Percentiles rank a stretch among this genome's conserved stretches.
These are phyloP conservation scores for Germaria angustata DNA, from an alignment of 2,888 invertebrate genomes.

Conservation along the genomic window DNA sequence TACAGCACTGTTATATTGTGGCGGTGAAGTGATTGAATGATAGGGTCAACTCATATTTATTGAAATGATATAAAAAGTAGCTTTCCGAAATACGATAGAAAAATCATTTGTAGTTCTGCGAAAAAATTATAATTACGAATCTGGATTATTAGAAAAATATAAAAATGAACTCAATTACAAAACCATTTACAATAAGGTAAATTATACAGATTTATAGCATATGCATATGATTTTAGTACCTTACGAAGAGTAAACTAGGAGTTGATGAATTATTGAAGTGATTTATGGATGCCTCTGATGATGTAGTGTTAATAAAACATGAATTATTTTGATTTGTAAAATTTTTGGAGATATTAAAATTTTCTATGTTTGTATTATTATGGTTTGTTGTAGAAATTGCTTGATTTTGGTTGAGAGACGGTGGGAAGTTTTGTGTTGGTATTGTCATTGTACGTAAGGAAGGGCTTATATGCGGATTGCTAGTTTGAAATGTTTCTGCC, in stretches of 20 bases:
- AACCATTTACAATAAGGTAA: not conserved
- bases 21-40: too few relatives aligned
- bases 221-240: conserved; percentile 73
- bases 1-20: too few relatives aligned
- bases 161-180: not conserved
- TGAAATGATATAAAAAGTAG: conserved; percentile 79
- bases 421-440: conserved; percentile 70
- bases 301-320: conserved; percentile 61
- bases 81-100: conserved; percentile 76
- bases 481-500: conserved; percentile 53
- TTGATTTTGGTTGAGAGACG: conserved; percentile 68
- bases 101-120: conserved; percentile 78
- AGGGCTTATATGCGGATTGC: conserved; percentile 16
- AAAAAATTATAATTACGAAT: conserved; percentile 64
- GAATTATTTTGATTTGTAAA: conserved; percentile 67
- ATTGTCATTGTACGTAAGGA: conserved; percentile 66
- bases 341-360: conserved; percentile 56
- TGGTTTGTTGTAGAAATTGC: conserved; percentile 58
- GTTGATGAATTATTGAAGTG: conserved; percentile 36
- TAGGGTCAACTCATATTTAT: conserved; percentile 73
- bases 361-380: conserved; percentile 32
- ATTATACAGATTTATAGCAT: not conserved
- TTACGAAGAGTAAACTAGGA: conserved; percentile 79
- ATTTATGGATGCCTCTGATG: conserved; percentile 52
- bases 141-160: not conserved